Conservation (phyloP, 1,140 invertebrate species). For the Lamellibrachia luymesi region DNA sequence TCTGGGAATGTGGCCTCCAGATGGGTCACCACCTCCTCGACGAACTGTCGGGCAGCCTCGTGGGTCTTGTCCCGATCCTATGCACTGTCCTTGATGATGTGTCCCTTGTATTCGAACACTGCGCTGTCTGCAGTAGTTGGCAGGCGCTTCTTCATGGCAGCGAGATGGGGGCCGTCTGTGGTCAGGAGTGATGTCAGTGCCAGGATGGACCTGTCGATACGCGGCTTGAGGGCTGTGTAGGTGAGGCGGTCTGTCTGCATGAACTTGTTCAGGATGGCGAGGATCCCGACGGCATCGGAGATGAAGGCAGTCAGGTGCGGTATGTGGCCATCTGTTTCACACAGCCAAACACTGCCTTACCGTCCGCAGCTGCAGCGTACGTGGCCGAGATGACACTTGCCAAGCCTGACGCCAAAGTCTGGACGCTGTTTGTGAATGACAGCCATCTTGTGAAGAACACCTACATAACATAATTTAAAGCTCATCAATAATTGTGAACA, state of each 20-base stretch:
- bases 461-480: too few species aligned
- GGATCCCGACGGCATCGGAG: neutral
- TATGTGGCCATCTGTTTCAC: neutral
- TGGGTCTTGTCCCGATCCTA: neutral
- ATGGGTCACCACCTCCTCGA: neutral
- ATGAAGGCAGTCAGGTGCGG: neutral
- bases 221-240: neutral
- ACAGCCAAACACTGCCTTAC: neutral
- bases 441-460: too few species aligned
- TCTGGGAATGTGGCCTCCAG: conserved; percentile 1
- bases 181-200: neutral
- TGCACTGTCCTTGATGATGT: neutral
- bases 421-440: too few species aligned
- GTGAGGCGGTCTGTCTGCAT: neutral
- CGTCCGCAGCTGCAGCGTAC: neutral
- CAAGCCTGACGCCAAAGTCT: neutral
- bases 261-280: neutral
- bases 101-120: conserved; percentile 3
- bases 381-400: neutral
- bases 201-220: neutral
- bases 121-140: neutral
- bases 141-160: neutral
- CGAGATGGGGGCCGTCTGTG: neutral
- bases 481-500: too few species aligned
- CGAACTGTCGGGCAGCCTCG: neutral